Evolutionary conservation across 2,888 invertebrate species (phyloP).

Genomic region (Aricia artaxerxes): DNA sequence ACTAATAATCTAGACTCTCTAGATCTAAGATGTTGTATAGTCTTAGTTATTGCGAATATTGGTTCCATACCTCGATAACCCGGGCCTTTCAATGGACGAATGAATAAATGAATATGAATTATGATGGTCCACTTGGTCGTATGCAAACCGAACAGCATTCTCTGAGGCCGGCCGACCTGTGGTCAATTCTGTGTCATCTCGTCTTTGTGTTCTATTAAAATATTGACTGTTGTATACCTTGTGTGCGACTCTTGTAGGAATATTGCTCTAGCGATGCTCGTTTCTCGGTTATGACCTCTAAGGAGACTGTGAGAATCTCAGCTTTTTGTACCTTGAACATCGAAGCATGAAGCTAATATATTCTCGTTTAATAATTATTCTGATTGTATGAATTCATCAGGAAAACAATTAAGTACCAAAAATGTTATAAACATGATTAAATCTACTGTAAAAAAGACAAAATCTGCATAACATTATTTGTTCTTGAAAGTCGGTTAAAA

Average conservation of each 20-base stretch:
- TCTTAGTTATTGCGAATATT: conserved; percentile 2
- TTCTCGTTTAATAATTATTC: neutral
- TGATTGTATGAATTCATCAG: no score
- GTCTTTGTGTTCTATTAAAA: conserved; percentile 18
- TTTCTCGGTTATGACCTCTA: neutral
- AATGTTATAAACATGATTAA: neutral
- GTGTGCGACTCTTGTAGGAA: neutral
- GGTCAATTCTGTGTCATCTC: conserved; percentile 20
- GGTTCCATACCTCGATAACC: conserved; percentile 7
- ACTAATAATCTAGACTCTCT: neutral
- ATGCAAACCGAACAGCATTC: conserved; percentile 21
- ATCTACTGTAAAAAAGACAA: neutral
- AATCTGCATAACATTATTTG: neutral
- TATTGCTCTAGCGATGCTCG: neutral
- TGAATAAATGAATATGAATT: conserved; percentile 31
- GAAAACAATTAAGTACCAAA: neutral
- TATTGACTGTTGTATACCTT: conserved; percentile 18
- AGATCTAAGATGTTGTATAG: neutral
- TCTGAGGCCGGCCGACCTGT: neutral
- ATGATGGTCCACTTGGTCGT: conserved; percentile 21
- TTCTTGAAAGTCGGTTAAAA: neutral
- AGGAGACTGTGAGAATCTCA: neutral
- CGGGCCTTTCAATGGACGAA: conserved; percentile 16
- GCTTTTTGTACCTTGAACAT: neutral
- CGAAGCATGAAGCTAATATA: neutral